A percentile compares a stretch with the other conserved stretches of the same genome.
Evolutionary conservation across 2,888 invertebrate species (phyloP).

Genomic region (Chydorus sphaericus): DNA sequence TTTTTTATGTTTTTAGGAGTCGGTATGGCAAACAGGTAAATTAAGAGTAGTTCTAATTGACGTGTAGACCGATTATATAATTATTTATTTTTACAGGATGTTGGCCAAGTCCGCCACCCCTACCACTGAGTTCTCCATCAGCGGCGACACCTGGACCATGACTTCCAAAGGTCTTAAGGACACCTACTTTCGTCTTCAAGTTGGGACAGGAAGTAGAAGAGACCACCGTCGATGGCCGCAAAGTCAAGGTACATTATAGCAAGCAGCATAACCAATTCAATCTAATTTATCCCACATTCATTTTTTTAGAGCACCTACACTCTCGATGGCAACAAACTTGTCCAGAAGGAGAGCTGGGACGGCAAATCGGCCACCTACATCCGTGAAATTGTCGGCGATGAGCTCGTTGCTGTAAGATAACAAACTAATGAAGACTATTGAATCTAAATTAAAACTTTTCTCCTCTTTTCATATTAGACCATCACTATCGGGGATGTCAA

Average conservation of each 20-base stretch:
- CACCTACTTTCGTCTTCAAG: slow-evolving; percentile 60
- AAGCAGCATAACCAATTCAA: too few relatives aligned
- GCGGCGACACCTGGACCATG: slow-evolving; percentile 57
- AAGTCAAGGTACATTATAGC: slow-evolving; percentile 37
- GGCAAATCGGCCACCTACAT: slow-evolving; percentile 50
- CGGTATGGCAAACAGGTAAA: slow-evolving; percentile 69
- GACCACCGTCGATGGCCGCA: slow-evolving; percentile 76
- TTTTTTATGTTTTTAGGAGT: slow-evolving; percentile 48
- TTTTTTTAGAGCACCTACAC: slow-evolving; percentile 34
- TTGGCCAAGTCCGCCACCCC: slow-evolving; percentile 71
- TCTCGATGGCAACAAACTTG: slow-evolving; percentile 62
- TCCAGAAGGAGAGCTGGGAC: slow-evolving; percentile 61
- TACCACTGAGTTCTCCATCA: slow-evolving; percentile 57
- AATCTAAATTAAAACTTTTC: background rate
- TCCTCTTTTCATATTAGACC: slow-evolving; percentile 35
- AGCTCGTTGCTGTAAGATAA: slow-evolving; percentile 53
- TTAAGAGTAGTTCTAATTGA: background rate
- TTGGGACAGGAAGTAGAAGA: slow-evolving; percentile 78
- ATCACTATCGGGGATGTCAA: slow-evolving; percentile 56
- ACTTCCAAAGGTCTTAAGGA: slow-evolving; percentile 79
- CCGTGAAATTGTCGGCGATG: slow-evolving; percentile 57
- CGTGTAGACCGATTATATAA: too few relatives aligned
- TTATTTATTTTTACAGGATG: background rate
- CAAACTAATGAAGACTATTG: background rate
- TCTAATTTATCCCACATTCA: background rate